phyloP scores from a whole-genome alignment of 2,113 vertebrate genomes.

The Nerophis ophidion region DNA sequence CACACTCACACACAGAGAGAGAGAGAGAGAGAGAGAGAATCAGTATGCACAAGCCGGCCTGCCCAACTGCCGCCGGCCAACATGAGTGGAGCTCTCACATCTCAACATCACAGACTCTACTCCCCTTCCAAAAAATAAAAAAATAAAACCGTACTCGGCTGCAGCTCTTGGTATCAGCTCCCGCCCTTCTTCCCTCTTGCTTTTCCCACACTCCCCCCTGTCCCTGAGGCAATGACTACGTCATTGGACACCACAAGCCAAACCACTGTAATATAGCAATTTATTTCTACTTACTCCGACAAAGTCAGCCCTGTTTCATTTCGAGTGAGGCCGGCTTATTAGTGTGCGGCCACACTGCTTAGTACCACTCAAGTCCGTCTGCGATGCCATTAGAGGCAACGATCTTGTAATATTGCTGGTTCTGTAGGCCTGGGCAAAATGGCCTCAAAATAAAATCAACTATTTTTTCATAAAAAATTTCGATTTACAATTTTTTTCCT shows the following conservation, averaged over 20 bases:
- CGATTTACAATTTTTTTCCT: too few relatives aligned
- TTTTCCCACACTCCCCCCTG: conserved; percentile 70
- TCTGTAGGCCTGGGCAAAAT: too few relatives aligned
- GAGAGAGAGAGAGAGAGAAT: conserved; percentile 21
- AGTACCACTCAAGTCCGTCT: conserved; percentile 25
- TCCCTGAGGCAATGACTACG: conserved; percentile 58
- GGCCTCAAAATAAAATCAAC: too few relatives aligned
- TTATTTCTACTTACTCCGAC: conserved; percentile 58
- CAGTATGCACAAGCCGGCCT: conserved; percentile 52
- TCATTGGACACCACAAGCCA: conserved; percentile 59
- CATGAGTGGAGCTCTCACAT: conserved; percentile 51
- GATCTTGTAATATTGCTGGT: background rate
- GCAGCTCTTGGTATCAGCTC: conserved; percentile 54
- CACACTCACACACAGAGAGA: background rate
- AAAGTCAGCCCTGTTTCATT: conserved; percentile 47
- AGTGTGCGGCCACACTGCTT: conserved; percentile 20
- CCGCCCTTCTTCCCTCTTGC: conserved; percentile 56
- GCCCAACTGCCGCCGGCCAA: conserved; percentile 37
- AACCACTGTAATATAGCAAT: conserved; percentile 65
- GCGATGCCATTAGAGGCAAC: background rate
- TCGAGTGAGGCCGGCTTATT: conserved; percentile 49
- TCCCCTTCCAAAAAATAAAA: conserved; percentile 29
- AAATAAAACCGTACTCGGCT: conserved; percentile 44
- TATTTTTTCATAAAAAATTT: too few relatives aligned
- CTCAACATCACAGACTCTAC: conserved; percentile 59